Evolutionary conservation across 2,113 vertebrate species (phyloP).

Genomic region (Upupa epops): DNA sequence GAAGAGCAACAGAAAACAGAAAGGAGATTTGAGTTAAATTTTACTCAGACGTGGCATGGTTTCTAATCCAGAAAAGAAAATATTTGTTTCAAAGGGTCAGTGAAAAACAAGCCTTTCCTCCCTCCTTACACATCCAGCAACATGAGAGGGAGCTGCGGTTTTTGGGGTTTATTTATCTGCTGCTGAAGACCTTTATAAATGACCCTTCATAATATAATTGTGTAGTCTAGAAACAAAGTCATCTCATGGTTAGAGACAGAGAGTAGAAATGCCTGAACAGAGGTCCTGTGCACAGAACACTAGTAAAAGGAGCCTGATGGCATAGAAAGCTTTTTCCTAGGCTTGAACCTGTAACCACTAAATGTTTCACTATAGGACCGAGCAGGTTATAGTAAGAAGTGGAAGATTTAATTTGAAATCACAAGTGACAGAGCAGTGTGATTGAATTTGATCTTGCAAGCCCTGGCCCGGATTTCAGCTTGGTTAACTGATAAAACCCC

Average conservation of each 20-base stretch:
- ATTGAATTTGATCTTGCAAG: not conserved
- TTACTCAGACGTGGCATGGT: conserved; percentile 20
- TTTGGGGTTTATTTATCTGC: not conserved
- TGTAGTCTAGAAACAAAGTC: not conserved
- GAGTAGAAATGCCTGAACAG: not conserved
- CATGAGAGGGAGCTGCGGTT: not conserved
- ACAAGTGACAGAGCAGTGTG: not conserved
- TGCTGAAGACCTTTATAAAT: not conserved
- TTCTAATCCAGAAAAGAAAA: conserved; percentile 35
- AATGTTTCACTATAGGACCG: not conserved
- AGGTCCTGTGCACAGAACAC: not conserved
- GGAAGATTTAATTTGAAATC: not conserved
- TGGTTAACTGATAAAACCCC: not conserved
- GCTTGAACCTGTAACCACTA: not conserved
- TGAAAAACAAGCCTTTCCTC: not conserved
- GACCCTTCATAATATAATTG: not conserved
- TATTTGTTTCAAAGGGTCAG: conserved; percentile 45
- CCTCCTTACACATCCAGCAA: not conserved
- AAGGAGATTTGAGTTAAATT: conserved; percentile 35
- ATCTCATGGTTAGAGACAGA: not conserved
- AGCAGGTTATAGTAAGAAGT: not conserved
- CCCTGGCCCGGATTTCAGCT: not conserved
- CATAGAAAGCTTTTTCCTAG: not conserved
- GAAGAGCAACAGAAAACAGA: conserved; percentile 56
- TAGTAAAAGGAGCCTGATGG: not conserved